Percentiles rank a stretch among this genome's conserved stretches.
Conservation (phyloP, 1,140 invertebrate species). For the Bombus confusus region DNA sequence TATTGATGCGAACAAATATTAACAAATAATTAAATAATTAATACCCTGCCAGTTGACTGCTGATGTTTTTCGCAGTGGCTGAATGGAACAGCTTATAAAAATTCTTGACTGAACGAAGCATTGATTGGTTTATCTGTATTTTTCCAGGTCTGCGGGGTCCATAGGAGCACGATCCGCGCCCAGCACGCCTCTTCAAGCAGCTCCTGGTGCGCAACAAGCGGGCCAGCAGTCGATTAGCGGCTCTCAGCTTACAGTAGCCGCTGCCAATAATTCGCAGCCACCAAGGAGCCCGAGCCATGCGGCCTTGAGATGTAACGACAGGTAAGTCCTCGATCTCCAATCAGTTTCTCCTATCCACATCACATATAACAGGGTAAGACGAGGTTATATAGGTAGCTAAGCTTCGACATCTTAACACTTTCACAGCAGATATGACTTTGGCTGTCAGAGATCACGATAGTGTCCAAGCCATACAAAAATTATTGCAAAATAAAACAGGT, state of each 20-base stretch:
- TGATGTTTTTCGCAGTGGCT: neutral
- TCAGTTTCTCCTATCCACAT: neutral
- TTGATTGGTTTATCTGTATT: neutral
- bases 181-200: constrained; percentile 77
- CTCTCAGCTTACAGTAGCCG: constrained; percentile 71
- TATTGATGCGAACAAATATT: neutral
- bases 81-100: neutral
- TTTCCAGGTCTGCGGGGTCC: constrained; percentile 78
- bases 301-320: constrained; percentile 76
- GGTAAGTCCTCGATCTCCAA: constrained; percentile 62
- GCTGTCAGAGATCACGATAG: too few species aligned
- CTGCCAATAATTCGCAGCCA: constrained; percentile 69
- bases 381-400: too few species aligned
- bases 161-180: constrained; percentile 79
- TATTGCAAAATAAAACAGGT: too few species aligned
- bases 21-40: neutral
- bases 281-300: constrained; percentile 77
- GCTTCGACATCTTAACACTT: too few species aligned
- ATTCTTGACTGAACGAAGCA: too few species aligned
- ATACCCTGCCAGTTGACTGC: neutral
- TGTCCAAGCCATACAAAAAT: too few species aligned
- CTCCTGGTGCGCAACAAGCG: constrained; percentile 69
- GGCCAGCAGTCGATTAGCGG: constrained; percentile 70
- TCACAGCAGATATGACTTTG: too few species aligned
- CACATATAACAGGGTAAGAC: neutral